Conservation (phyloP, 1,140 invertebrate species). For the Drosophila azteca region DNA sequence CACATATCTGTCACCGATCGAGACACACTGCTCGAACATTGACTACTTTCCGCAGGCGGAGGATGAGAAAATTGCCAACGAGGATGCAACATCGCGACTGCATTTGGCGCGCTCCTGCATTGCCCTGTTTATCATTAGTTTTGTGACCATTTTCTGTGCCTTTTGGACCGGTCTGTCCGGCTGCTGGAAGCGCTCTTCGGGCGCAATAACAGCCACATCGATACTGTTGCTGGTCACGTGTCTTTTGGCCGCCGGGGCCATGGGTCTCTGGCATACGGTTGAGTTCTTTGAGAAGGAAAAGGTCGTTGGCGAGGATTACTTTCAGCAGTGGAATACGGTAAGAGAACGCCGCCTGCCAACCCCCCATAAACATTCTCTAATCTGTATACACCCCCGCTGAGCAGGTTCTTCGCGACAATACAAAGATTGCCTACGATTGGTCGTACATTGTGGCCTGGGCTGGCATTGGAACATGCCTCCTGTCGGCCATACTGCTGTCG, state of each 20-base stretch:
- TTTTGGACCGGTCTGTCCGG: conserved; percentile 95
- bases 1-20: conserved; percentile 95
- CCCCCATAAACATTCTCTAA: no score
- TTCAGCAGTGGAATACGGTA: conserved; percentile 93
- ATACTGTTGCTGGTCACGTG: conserved; percentile 95
- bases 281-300: conserved; percentile 97
- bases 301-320: conserved; percentile 95
- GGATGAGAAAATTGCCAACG: conserved; percentile 78
- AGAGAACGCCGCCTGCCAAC: no score
- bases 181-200: conserved; percentile 95
- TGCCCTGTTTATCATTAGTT: conserved; percentile 93
- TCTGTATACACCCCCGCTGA: conserved; percentile 22
- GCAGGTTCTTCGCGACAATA: conserved; percentile 93
- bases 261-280: conserved; percentile 97
- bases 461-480: conserved; percentile 93
- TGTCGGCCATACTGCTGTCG: conserved; percentile 95
- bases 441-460: conserved; percentile 98
- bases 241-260: conserved; percentile 93
- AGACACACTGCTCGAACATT: conserved; percentile 97
- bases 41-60: conserved; percentile 90
- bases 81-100: conserved; percentile 86
- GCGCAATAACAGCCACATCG: conserved; percentile 96
- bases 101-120: conserved; percentile 95
- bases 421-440: conserved; percentile 95
- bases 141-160: conserved; percentile 94